phyloP scores from a whole-genome alignment of 2,113 vertebrate genomes.

The Polyodon spathula region DNA sequence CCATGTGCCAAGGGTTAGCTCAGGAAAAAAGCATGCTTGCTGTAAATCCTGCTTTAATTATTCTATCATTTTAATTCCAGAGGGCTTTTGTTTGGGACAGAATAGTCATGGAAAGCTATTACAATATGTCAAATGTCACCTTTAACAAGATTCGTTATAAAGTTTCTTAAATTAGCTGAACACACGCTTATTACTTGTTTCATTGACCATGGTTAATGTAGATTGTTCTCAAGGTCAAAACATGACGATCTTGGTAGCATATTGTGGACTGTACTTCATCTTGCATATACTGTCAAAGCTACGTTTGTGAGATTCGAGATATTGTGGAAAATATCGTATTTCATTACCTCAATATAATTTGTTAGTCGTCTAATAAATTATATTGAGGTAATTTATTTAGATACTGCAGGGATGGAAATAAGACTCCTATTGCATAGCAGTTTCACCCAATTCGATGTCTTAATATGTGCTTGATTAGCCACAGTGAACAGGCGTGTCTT shows the following conservation, averaged over 20 bases:
- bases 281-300: not conserved
- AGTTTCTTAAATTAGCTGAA: slow-evolving; percentile 3
- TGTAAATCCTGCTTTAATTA: not conserved
- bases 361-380: too few species aligned
- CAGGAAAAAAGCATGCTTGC: too few species aligned
- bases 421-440: too few species aligned
- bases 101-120: not conserved
- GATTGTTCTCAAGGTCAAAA: not conserved
- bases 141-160: not conserved
- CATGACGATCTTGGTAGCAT: not conserved
- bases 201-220: not conserved
- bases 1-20: too few species aligned
- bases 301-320: not conserved
- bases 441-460: too few species aligned
- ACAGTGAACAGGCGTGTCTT: too few species aligned
- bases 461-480: too few species aligned
- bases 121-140: not conserved
- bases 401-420: too few species aligned
- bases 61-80: not conserved
- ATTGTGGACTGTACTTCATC: not conserved
- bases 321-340: not conserved
- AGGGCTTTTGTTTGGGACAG: not conserved
- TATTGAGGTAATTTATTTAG: too few species aligned
- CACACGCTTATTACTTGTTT: not conserved
- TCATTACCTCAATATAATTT: too few species aligned